These are phyloP conservation scores for Ammodytes dubius DNA, from an alignment of 2,113 vertebrate genomes.

Conservation along the genomic window DNA sequence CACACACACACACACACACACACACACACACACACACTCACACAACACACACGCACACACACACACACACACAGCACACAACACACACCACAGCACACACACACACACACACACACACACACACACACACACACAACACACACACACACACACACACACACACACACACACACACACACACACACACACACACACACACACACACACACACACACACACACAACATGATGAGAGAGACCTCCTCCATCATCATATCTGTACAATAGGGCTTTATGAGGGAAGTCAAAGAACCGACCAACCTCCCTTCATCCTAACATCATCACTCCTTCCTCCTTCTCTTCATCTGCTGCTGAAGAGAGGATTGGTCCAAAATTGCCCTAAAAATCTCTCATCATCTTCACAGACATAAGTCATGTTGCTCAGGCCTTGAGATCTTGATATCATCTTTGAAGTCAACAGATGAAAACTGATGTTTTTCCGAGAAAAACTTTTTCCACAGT, in stretches of 20 bases:
- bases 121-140: not conserved
- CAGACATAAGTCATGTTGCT: not conserved
- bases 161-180: not conserved
- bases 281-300: conserved; percentile 30
- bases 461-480: not conserved
- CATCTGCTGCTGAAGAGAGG: conserved; percentile 7
- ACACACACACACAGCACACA: conserved; percentile 7
- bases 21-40: not conserved
- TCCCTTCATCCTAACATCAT: conserved; percentile 63
- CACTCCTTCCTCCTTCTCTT: conserved; percentile 38
- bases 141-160: too few relatives aligned
- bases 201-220: conserved; percentile 10
- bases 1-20: not conserved
- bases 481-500: not conserved
- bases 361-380: conserved; percentile 23
- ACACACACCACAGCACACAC: not conserved
- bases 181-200: conserved; percentile 1
- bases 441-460: conserved; percentile 14
- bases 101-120: not conserved
- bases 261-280: conserved; percentile 70
- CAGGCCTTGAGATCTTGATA: not conserved
- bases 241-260: conserved; percentile 34
- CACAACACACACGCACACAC: conserved; percentile 2
- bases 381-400: conserved; percentile 36
- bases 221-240: conserved; percentile 53